Percentiles rank a stretch among this genome's conserved stretches.
These are phyloP conservation scores for Neomorphus geoffroyi DNA, from an alignment of 2,797 vertebrate genomes.

Conservation along the genomic window DNA sequence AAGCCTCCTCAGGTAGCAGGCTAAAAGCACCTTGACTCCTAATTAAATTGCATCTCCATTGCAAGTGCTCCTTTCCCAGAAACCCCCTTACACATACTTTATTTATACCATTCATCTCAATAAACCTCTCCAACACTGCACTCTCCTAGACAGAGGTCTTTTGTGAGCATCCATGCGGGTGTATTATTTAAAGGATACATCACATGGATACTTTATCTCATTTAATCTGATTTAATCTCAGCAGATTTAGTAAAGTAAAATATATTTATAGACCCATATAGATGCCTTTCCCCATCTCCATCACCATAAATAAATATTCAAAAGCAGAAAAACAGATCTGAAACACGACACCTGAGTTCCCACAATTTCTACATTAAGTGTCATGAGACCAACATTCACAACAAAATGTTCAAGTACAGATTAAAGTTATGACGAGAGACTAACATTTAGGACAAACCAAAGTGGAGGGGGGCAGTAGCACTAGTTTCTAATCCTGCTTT, in stretches of 20 bases:
- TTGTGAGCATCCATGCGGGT: constrained; percentile 34
- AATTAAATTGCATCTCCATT: constrained; percentile 57
- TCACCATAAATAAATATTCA: background rate
- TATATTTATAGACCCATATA: constrained; percentile 66
- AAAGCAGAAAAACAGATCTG: constrained; percentile 4
- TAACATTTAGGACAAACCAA: background rate
- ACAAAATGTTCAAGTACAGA: background rate
- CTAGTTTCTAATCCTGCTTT: constrained; percentile 13
- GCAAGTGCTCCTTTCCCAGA: constrained; percentile 24
- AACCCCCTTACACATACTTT: constrained; percentile 14
- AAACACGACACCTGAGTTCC: background rate
- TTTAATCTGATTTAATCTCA: constrained; percentile 72
- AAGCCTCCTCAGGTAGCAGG: constrained; percentile 56
- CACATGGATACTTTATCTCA: constrained; percentile 64
- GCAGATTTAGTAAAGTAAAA: constrained; percentile 64
- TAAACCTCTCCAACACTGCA: constrained; percentile 24
- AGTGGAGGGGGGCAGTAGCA: background rate
- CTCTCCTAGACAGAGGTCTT: constrained; percentile 52
- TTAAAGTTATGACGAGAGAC: background rate
- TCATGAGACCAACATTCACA: background rate
- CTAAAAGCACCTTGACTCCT: constrained; percentile 64
- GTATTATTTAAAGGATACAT: constrained; percentile 68
- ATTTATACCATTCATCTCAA: constrained; percentile 45
- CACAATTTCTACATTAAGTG: background rate
- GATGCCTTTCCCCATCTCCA: background rate